Conservation (phyloP, 2,888 invertebrate species). For the Dasysyrphus tricinctus region DNA sequence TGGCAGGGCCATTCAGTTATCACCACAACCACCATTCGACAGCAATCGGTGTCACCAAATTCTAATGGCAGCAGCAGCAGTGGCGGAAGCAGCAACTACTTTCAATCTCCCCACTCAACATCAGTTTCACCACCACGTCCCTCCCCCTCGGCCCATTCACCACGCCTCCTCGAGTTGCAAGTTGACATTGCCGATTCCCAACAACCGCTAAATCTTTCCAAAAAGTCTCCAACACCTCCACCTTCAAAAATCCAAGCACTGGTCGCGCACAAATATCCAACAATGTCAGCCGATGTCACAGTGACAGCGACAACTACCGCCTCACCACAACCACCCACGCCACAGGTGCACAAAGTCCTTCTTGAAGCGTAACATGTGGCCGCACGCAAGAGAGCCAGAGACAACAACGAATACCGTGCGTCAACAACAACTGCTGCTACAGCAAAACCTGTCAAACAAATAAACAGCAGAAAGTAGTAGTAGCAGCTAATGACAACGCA, state of each 20-base stretch:
- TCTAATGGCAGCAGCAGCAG: constrained; percentile 79
- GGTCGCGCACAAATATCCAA: constrained; percentile 82
- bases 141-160: constrained; percentile 81
- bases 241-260: constrained; percentile 84
- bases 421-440: constrained; percentile 21
- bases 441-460: constrained; percentile 53
- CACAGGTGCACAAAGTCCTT: constrained; percentile 85
- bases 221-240: constrained; percentile 91
- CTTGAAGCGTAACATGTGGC: constrained; percentile 85
- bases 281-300: constrained; percentile 82
- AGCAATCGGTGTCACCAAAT: constrained; percentile 83
- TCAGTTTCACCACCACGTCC: constrained; percentile 84
- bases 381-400: constrained; percentile 54
- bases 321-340: constrained; percentile 72
- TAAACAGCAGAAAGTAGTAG: constrained; percentile 54
- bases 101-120: constrained; percentile 83
- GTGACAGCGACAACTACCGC: constrained; percentile 81
- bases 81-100: constrained; percentile 82
- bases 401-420: constrained; percentile 71
- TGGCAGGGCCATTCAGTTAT: constrained; percentile 86
- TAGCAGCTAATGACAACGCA: constrained; percentile 32
- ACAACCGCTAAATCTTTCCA: constrained; percentile 94
- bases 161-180: constrained; percentile 89
- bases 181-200: constrained; percentile 92
- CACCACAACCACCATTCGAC: constrained; percentile 85